Evolutionary conservation across 2,797 vertebrate species (phyloP).

Genomic region (Mallotus villosus): DNA sequence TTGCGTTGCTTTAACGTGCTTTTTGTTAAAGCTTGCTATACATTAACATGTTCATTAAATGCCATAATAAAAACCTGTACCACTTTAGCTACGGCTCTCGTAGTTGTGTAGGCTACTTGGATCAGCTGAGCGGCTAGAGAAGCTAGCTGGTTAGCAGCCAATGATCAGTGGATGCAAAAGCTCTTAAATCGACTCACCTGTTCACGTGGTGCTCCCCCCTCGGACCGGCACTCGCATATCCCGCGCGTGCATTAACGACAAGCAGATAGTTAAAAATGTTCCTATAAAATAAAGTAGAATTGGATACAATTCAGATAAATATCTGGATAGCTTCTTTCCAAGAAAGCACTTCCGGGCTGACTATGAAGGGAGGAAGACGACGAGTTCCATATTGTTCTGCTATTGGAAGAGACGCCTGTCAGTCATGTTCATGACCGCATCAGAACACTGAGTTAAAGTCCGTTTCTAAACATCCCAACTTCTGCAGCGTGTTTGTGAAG

Average conservation of each 20-base stretch:
- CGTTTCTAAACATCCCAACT: too few relatives aligned
- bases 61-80: too few relatives aligned
- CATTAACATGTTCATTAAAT: too few relatives aligned
- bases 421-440: too few relatives aligned
- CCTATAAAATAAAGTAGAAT: background rate
- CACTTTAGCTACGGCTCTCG: too few relatives aligned
- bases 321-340: background rate
- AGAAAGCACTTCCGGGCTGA: background rate
- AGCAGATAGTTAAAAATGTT: background rate
- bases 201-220: background rate
- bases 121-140: background rate
- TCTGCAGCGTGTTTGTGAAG: too few relatives aligned
- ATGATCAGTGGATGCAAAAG: background rate
- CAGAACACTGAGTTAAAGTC: too few relatives aligned
- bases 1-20: too few relatives aligned
- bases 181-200: background rate
- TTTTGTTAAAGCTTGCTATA: too few relatives aligned
- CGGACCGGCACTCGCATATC: background rate
- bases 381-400: background rate
- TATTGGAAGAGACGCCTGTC: background rate
- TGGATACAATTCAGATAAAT: background rate
- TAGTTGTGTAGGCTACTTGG: background rate
- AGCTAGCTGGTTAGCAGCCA: background rate
- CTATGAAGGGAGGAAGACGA: background rate
- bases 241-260: background rate